Percentiles rank a stretch among this genome's conserved stretches.
Conservation (phyloP, 2,797 vertebrate genomes). For the Agapornis canus region DNA sequence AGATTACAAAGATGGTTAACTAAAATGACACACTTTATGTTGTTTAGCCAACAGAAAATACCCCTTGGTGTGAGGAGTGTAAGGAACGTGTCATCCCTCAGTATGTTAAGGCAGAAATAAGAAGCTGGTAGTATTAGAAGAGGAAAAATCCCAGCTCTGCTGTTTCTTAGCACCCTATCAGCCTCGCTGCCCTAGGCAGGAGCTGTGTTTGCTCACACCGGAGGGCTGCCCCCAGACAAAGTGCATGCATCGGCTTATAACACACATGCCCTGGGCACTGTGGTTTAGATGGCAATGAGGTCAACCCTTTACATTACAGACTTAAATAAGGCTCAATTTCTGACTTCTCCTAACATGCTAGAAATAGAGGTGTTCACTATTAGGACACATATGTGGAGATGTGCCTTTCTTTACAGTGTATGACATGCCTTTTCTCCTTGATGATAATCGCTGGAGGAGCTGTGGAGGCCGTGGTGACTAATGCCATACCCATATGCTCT, state of each 20-base stretch:
- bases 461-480: constrained; percentile 50
- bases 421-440: constrained; percentile 2
- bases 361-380: neutral
- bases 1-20: constrained; percentile 28
- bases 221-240: constrained; percentile 59
- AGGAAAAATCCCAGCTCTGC: constrained; percentile 47
- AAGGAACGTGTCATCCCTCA: constrained; percentile 55
- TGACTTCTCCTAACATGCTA: neutral
- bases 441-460: constrained; percentile 34
- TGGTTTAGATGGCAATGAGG: constrained; percentile 41
- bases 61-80: constrained; percentile 38
- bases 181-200: constrained; percentile 45
- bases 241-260: neutral
- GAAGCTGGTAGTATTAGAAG: constrained; percentile 37
- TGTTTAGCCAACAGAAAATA: constrained; percentile 66
- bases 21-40: constrained; percentile 25
- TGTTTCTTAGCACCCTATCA: constrained; percentile 51
- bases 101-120: constrained; percentile 23
- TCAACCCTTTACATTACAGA: constrained; percentile 25
- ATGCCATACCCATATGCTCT: constrained; percentile 67
- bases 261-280: neutral
- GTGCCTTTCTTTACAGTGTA: neutral
- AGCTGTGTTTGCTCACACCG: constrained; percentile 14
- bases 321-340: constrained; percentile 23
- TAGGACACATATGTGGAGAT: neutral